Evolutionary conservation across 2,888 invertebrate genomes (phyloP), one percentile per base, ranked within the genome.

Genomic region (Stenchaetothrips biformis): DNA sequence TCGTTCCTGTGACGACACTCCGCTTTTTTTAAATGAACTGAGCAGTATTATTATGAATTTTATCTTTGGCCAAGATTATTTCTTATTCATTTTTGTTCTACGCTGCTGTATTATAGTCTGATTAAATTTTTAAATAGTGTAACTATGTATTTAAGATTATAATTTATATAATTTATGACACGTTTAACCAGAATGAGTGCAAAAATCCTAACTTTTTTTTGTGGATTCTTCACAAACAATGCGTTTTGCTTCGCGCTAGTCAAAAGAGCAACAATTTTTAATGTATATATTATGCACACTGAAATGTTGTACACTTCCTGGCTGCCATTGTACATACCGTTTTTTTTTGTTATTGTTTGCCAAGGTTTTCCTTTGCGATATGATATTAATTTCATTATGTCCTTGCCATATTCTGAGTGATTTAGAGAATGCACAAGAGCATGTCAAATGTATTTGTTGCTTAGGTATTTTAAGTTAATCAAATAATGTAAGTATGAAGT

Each of bases 401-500:
- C 67, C 67, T 25, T 25, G 67, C 67, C 67, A 74, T 74, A 74
- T 74, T 74, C 67, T 21, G 67, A 74, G 67, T 74, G 67, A 74
- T 74, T 25, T 74, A 74, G 67, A 74, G 67, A 74, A 74, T 74
- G 67, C 67, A 74, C 67, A 74, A 74, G 67, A 74, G 67, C 67
- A 21, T 74, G 21, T 74, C 8, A 53, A 53, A 18, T 18, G 53
- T 53, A 18, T 9, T 74, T 74, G 67, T 74, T 21, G 67, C 67
- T 6, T 74, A 74, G 67, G 25, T 74, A 74, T 74, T n/a, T 74
- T 74, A 74, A 25, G 6, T 11, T 25, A 74, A 74, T 74, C 2
- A 21, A 74, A 74, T 74, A 74, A 21, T 74, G 21, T 74, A 74
- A 74, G 67, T 25, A 74, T 74, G 8, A 74, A 74, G 67, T 74